Evolutionary conservation across 1,140 invertebrate species (phyloP).

Genomic region (Schlechtendalia chinensis): DNA sequence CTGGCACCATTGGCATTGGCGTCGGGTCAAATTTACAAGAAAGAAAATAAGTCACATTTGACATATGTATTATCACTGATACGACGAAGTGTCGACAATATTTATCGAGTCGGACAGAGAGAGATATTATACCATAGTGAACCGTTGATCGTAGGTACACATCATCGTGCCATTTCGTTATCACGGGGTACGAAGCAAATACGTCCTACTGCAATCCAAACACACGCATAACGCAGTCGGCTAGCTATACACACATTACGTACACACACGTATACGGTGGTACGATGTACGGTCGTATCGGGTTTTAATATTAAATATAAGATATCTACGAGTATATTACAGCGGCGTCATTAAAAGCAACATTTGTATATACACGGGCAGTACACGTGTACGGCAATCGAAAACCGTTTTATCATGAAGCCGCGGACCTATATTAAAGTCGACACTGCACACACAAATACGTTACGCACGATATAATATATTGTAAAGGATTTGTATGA

Average conservation of each 20-base stretch:
- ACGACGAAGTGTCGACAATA: background rate
- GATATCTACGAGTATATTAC: background rate
- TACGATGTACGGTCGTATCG: background rate
- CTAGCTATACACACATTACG: background rate
- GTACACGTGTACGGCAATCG: background rate
- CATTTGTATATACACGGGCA: background rate
- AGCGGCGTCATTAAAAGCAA: constrained; percentile 9
- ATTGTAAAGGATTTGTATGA: background rate
- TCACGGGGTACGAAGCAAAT: background rate
- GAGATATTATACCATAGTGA: background rate
- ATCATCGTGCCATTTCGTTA: constrained; percentile 12
- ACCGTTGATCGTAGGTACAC: background rate
- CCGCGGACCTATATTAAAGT: background rate
- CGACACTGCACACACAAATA: background rate
- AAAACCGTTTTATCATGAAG: constrained; percentile 21
- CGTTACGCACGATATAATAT: background rate
- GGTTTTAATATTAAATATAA: background rate
- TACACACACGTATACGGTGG: background rate
- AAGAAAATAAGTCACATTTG: constrained; percentile 15
- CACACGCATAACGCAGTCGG: background rate
- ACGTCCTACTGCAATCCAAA: background rate
- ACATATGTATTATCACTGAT: constrained; percentile 27
- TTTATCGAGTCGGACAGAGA: background rate
- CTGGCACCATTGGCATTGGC: background rate
- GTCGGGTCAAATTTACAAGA: background rate